These are phyloP conservation scores for Amphipoea lucens DNA, from an alignment of 2,888 invertebrate genomes.

Conservation along the genomic window DNA sequence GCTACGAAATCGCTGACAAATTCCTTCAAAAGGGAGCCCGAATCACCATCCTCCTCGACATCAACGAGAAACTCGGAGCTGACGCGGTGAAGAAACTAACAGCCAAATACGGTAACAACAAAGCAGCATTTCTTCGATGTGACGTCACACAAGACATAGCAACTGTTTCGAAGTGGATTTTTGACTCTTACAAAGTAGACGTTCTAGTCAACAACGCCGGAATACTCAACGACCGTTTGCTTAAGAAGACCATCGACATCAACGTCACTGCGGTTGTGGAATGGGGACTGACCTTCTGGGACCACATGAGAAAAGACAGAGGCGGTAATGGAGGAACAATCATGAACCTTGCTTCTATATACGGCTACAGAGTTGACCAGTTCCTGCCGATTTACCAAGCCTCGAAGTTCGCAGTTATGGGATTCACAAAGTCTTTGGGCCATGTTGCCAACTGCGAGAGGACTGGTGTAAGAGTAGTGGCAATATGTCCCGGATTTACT, in stretches of 20 bases:
- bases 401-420: conserved; percentile 90
- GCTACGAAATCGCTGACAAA: conserved; percentile 82
- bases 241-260: conserved; percentile 76
- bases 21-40: conserved; percentile 83
- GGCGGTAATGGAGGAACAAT: conserved; percentile 91
- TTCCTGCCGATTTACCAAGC: conserved; percentile 91
- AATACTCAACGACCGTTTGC: conserved; percentile 72
- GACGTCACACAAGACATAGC: conserved; percentile 88
- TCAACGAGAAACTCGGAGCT: conserved; percentile 76
- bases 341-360: conserved; percentile 92
- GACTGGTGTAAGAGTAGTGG: conserved; percentile 88
- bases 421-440: conserved; percentile 87
- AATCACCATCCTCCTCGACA: conserved; percentile 72
- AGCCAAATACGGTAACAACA: conserved; percentile 82
- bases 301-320: conserved; percentile 90
- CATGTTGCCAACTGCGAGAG: conserved; percentile 82
- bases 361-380: conserved; percentile 88
- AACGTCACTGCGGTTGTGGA: conserved; percentile 79
- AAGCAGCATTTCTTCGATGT: conserved; percentile 85
- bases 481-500: conserved; percentile 89
- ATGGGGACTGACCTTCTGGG: conserved; percentile 89
- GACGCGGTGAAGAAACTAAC: conserved; percentile 82
- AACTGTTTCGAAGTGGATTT: conserved; percentile 76
- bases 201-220: conserved; percentile 86
- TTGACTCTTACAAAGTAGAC: conserved; percentile 80